Base-by-base conservation (phyloP, 1,140 invertebrate species). In the Euborellia annulipes region DNA sequence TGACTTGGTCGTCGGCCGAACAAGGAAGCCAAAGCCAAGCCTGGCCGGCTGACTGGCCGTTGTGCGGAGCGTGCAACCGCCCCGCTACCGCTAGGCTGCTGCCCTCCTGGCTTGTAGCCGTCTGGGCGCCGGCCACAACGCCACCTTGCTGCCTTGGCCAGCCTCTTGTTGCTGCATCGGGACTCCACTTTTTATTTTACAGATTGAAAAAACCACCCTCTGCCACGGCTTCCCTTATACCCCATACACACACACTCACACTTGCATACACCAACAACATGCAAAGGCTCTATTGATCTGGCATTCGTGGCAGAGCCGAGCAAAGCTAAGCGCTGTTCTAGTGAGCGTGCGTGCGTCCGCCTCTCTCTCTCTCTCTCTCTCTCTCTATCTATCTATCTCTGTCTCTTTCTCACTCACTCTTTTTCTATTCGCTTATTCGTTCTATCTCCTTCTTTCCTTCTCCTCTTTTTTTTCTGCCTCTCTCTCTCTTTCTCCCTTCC, bases 311-410 rank as follows among this genome's bases (percentile, higher is more conserved):
- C 27, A 44, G 50, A 46, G 46, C 40, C 52, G 40, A 20, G 21
- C 32, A 44, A 36, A 36, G 32, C 36, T 49, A 48, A 52, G 45
- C 53, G 59, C 59, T 52, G 54, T 61, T 61, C 59, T 55, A 57
- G 58, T 54, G 55, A 55, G 59, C 61, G 61, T 58, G 57, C 61
- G 56, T 58, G 59, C 60, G 54, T 59, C 58, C 59, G 61, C 58
- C 55, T 58, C 50, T 45, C 16, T 47, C 32, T 45, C 9, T 51
- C 20, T 23, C 21, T 23, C 11, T 48, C 36, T 22, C 37, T 21
- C 36, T 36, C 34, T 47, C 32, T 46, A 36, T 47, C 36, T 9
- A 42, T 36, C 6, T 27, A 20, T 37, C 22, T 20, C 39, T 42
- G 18, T 23, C n/a, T 27, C 37, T 41, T 34, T 13, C n/a, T 38